These are phyloP conservation scores for Eurytoma californica DNA, from an alignment of 2,888 invertebrate genomes.

Conservation along the genomic window DNA sequence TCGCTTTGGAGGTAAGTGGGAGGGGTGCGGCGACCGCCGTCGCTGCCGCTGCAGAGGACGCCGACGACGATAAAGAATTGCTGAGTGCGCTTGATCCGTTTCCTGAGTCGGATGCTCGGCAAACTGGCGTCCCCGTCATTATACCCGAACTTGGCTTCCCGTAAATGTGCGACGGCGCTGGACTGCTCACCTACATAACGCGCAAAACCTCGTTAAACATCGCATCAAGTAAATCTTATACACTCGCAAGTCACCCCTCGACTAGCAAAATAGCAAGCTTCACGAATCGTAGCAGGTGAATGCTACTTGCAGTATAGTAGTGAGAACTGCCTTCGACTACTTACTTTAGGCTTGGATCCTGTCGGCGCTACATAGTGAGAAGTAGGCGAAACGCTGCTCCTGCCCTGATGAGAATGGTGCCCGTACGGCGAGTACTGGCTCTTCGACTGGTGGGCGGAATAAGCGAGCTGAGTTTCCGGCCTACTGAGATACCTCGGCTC, in stretches of 20 bases:
- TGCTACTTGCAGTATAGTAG: too few relatives aligned
- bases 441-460: conserved; percentile 71
- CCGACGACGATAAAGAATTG: conserved; percentile 46
- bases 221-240: too few relatives aligned
- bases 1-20: conserved; percentile 79
- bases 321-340: not conserved
- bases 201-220: too few relatives aligned
- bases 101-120: conserved; percentile 73
- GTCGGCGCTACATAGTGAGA: conserved; percentile 76
- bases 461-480: conserved; percentile 65
- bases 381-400: conserved; percentile 74
- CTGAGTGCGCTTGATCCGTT: conserved; percentile 32
- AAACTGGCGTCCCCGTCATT: conserved; percentile 78
- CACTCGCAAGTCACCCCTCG: too few relatives aligned
- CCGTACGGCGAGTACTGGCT: conserved; percentile 75
- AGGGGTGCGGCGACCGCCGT: conserved; percentile 73
- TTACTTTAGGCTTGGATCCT: conserved; percentile 75
- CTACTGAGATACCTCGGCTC: conserved; percentile 71
- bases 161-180: conserved; percentile 86
- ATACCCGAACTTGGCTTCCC: conserved; percentile 79
- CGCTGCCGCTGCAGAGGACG: conserved; percentile 62
- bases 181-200: conserved; percentile 79
- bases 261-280: too few relatives aligned
- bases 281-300: too few relatives aligned
- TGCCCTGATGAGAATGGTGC: conserved; percentile 64